These are phyloP conservation scores for Epizoanthus rinbou DNA, from an alignment of 92 coral and sea anemone species.

Conservation along the genomic window DNA sequence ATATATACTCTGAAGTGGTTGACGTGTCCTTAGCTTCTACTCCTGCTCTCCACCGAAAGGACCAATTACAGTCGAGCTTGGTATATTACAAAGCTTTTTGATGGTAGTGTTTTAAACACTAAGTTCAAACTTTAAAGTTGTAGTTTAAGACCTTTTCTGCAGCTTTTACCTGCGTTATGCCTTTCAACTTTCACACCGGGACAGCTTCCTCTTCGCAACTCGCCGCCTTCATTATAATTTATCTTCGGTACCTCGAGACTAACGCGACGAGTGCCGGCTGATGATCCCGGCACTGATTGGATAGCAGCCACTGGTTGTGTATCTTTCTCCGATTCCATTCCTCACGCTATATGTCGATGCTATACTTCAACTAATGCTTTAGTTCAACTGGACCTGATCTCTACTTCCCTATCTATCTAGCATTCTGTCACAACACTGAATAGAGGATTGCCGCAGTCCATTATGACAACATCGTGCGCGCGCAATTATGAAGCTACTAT, in stretches of 20 bases:
- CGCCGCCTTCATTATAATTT: not conserved
- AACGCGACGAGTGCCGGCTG: not conserved
- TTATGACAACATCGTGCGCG: too few relatives aligned
- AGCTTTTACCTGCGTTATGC: not conserved
- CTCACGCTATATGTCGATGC: not conserved
- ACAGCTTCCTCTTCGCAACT: slow-evolving; percentile 4
- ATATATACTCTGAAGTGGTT: too few relatives aligned
- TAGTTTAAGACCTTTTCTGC: not conserved
- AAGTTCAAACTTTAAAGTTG: not conserved
- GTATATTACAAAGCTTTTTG: too few relatives aligned
- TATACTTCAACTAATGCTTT: not conserved
- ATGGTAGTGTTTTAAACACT: too few relatives aligned
- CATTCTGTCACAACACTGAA: too few relatives aligned
- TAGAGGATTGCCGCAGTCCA: too few relatives aligned
- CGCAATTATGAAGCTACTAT: too few relatives aligned
- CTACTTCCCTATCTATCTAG: not conserved
- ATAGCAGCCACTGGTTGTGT: not conserved
- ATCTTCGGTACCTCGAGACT: slow-evolving; percentile 5
- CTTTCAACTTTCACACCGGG: not conserved
- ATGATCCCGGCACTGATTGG: not conserved
- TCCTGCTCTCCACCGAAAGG: too few relatives aligned
- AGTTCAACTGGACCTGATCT: not conserved
- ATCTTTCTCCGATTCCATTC: slow-evolving; percentile 18
- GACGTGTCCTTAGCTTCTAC: too few relatives aligned
- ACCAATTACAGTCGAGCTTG: too few relatives aligned